These are phyloP conservation scores for Bicyclus anynana DNA, from an alignment of 1,140 invertebrate species.

Conservation along the genomic window DNA sequence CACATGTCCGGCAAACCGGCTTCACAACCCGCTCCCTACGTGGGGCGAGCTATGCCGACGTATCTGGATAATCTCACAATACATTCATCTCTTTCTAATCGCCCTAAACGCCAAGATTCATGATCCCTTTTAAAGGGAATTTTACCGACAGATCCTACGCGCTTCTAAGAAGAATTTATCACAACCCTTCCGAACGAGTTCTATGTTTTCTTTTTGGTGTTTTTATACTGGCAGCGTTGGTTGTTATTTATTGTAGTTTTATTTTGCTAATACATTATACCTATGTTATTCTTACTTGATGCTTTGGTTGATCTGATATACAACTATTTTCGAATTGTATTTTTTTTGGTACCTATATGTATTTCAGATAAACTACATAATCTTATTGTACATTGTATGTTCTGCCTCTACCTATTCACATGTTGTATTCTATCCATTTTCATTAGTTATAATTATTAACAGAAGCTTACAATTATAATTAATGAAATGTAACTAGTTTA, in stretches of 20 bases:
- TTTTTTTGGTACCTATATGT: too few species aligned
- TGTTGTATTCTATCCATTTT: too few species aligned
- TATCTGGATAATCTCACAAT: slow-evolving; percentile 57
- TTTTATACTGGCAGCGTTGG: slow-evolving; percentile 15
- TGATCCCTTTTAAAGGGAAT: slow-evolving; percentile 58
- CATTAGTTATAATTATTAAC: too few species aligned
- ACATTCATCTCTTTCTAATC: slow-evolving; percentile 63
- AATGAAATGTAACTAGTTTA: too few species aligned
- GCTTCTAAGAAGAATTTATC: slow-evolving; percentile 65
- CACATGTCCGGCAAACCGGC: slow-evolving; percentile 44
- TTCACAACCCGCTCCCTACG: slow-evolving; percentile 27
- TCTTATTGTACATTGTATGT: too few species aligned
- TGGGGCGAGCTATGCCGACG: slow-evolving; percentile 39
- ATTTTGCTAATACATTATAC: slow-evolving; percentile 9
- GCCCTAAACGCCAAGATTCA: slow-evolving; percentile 56
- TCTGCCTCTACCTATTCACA: too few species aligned
- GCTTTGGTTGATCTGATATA: too few species aligned
- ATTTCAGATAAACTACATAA: too few species aligned
- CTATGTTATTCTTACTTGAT: too few species aligned
- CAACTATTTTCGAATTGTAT: too few species aligned
- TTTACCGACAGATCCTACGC: slow-evolving; percentile 59
- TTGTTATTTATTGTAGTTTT: slow-evolving; percentile 35
- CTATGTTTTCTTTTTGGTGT: slow-evolving; percentile 20
- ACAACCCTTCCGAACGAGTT: slow-evolving; percentile 52
- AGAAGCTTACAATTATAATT: too few species aligned